A percentile compares a stretch with the other conserved stretches of the same genome.
phyloP scores from a whole-genome alignment of 2,797 vertebrate genomes.

The Sebastolobus alascanus region DNA sequence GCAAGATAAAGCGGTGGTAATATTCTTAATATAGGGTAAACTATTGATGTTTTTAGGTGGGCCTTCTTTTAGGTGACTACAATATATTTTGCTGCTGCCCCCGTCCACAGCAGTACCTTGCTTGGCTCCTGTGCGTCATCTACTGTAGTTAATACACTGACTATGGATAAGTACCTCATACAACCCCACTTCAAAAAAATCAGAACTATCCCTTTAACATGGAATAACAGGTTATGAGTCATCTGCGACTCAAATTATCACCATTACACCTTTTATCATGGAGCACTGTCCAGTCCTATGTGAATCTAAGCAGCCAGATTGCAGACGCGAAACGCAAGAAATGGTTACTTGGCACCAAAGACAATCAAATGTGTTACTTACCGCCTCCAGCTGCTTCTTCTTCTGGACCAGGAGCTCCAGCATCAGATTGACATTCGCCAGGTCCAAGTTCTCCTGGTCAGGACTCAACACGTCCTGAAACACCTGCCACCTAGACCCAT shows the following conservation, averaged over 20 bases:
- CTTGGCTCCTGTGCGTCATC: neutral
- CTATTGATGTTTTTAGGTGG: neutral
- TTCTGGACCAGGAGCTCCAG: slow-evolving; percentile 96
- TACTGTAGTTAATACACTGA: neutral
- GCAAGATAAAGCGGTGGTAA: too few relatives aligned
- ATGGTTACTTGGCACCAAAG: neutral
- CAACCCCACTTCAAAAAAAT: neutral
- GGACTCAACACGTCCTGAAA: slow-evolving; percentile 95
- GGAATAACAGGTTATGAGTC: neutral
- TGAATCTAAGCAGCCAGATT: neutral
- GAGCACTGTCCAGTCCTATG: neutral
- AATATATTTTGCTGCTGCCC: neutral
- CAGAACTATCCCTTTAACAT: neutral
- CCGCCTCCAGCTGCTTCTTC: slow-evolving; percentile 98
- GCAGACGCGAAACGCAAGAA: neutral
- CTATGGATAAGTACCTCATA: neutral
- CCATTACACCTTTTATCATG: neutral
- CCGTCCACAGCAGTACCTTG: neutral
- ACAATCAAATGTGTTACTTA: slow-evolving; percentile 74
- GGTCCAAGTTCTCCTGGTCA: slow-evolving; percentile 97
- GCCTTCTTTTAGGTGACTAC: neutral
- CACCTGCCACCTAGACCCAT: slow-evolving; percentile 97
- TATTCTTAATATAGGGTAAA: too few relatives aligned
- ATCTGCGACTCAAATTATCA: neutral
- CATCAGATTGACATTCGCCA: slow-evolving; percentile 98